Conservation (phyloP, 2,888 invertebrate species). For the Cotesia congregata region DNA sequence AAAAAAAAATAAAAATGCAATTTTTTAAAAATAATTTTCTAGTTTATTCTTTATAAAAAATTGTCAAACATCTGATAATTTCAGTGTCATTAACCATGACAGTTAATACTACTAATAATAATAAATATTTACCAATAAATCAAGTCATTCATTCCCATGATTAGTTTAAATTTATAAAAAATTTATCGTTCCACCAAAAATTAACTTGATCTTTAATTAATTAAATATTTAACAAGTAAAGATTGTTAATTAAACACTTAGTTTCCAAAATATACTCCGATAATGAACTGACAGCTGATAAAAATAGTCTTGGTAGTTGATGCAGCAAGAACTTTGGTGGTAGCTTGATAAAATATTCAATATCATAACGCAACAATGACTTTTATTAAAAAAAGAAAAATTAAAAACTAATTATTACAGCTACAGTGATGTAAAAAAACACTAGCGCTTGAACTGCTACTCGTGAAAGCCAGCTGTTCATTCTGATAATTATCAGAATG, state of each 20-base stretch:
- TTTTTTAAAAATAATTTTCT: too few species aligned
- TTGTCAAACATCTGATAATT: too few species aligned
- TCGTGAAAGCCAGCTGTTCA: conserved; percentile 12
- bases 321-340: not conserved
- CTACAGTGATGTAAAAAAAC: not conserved
- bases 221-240: conserved; percentile 2
- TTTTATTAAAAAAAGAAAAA: too few species aligned
- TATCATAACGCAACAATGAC: conserved; percentile 34
- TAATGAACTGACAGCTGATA: conserved; percentile 34
- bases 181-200: not conserved
- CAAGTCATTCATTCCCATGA: conserved; percentile 52
- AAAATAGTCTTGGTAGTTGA: conserved; percentile 9
- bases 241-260: not conserved
- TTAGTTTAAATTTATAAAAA: not conserved
- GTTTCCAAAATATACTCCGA: conserved; percentile 44
- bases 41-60: too few species aligned
- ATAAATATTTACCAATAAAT: conserved; percentile 51
- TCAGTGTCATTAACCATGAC: not conserved
- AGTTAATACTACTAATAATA: not conserved
- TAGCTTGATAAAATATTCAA: conserved; percentile 26
- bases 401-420: too few species aligned
- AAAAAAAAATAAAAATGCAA: too few species aligned
- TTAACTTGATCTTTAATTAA: conserved; percentile 1
- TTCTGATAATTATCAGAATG: conserved; percentile 4
- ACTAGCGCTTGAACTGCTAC: not conserved